Base-by-base conservation (phyloP, 2,888 invertebrate genomes). In the Drosophila tanythrix region DNA sequence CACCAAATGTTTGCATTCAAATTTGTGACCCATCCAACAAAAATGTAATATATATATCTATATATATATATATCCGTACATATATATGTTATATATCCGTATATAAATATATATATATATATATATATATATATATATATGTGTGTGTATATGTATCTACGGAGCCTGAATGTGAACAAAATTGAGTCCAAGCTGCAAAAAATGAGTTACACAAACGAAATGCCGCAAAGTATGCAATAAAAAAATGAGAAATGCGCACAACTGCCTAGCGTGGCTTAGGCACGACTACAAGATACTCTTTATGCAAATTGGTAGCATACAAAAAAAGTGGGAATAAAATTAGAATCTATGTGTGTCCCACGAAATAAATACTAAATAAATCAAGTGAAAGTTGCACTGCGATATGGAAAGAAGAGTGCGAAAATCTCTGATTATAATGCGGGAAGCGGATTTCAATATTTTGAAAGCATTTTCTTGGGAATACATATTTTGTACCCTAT, bases 151-250 rank as follows among this genome's bases (percentile, higher is more conserved):
- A 8, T 29, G 21, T 57, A 46, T 62, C 35, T 43, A 38, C 27
- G 31, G 18, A 7, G 27, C 35, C 18, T 13, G 46, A 66, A 61
- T 48, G 55, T 60, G 60, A 53, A 27, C 31, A 53, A 50, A 68
- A 77, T 70, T 65, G 74, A 60, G 67, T 36, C 27, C 65, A 66
- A 64, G 63, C 61, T 58, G 59, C 86, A 79, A 80, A 66, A 81
- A 81, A 77, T 80, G 74, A 80, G 79, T 80, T 80, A 80, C 81
- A 68, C 83, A 70, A 72, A 75, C 72, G 75, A 86, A 88, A 88
- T 81, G 84, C 84, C 84, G 75, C 87, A 85, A 88, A 85, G 84
- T 85, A 85, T 85, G 89, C 89, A 71, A 88, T 88, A 81, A 86
- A 82, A 87, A 85, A 58, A n/a, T 27, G 55, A 51, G 58, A 7